A percentile compares a stretch with the other conserved stretches of the same genome.
Evolutionary conservation across 2,797 vertebrate species (phyloP).

Genomic region (Forpus xanthops): DNA sequence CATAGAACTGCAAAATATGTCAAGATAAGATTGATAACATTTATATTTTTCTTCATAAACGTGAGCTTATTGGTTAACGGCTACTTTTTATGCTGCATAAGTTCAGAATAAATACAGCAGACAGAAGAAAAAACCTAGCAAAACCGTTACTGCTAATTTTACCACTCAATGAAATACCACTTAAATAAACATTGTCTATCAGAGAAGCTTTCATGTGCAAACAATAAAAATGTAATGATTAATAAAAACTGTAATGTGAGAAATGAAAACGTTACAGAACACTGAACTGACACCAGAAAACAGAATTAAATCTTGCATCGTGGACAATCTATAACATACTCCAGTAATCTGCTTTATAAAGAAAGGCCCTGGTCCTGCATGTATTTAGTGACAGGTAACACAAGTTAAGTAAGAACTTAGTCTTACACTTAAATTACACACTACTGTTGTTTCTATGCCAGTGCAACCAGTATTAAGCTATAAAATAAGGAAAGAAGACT

Average conservation of each 20-base stretch:
- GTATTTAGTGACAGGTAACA: neutral
- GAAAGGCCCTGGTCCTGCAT: neutral
- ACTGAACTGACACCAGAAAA: conserved; percentile 30
- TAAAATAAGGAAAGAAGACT: neutral
- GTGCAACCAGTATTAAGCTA: neutral
- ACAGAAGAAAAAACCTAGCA: neutral
- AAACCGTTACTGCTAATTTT: conserved; percentile 10
- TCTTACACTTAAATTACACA: neutral
- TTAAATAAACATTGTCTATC: conserved; percentile 34
- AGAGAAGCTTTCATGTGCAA: neutral
- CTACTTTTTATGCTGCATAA: neutral
- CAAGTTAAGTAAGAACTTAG: neutral
- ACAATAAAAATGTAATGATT: conserved; percentile 36
- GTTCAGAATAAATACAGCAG: neutral
- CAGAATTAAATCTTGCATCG: neutral
- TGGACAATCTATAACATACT: neutral
- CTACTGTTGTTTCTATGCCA: neutral
- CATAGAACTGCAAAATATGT: neutral
- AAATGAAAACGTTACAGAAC: conserved; percentile 21
- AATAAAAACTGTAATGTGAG: conserved; percentile 23
- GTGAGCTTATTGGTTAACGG: neutral
- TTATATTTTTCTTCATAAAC: neutral
- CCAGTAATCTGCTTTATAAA: neutral
- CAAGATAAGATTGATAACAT: neutral
- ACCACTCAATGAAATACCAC: neutral